Percentiles rank a stretch among this genome's conserved stretches.
phyloP scores from a whole-genome alignment of 2,797 vertebrate species.

The Lacerta viridis region DNA sequence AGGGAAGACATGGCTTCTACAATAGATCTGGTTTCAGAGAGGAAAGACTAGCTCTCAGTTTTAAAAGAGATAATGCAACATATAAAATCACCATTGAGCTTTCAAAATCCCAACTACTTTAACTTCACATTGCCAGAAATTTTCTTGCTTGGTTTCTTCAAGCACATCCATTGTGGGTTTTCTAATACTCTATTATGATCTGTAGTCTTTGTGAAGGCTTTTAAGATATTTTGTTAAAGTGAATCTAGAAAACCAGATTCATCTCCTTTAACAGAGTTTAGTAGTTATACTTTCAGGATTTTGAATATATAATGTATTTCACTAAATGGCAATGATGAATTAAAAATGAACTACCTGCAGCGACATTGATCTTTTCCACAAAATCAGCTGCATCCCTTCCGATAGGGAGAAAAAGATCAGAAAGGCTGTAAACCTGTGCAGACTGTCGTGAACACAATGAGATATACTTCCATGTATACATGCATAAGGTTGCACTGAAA shows the following conservation, averaged over 20 bases:
- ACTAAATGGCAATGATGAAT: background rate
- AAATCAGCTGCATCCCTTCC: background rate
- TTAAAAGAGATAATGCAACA: background rate
- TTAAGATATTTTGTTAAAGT: background rate
- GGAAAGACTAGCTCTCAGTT: background rate
- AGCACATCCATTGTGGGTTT: background rate
- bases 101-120: background rate
- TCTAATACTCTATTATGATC: background rate
- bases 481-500: background rate
- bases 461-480: background rate
- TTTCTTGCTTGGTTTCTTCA: background rate
- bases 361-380: background rate
- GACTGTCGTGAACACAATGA: background rate
- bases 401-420: background rate
- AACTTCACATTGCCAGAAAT: background rate
- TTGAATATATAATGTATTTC: background rate
- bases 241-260: background rate
- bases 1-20: background rate
- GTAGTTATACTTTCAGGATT: background rate
- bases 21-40: too few relatives aligned
- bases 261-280: background rate
- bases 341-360: background rate
- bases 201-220: background rate
- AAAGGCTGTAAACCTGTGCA: background rate
- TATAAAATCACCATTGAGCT: background rate